Evolutionary conservation across 2,113 vertebrate genomes (phyloP).

Genomic region (Morone chrysops): DNA sequence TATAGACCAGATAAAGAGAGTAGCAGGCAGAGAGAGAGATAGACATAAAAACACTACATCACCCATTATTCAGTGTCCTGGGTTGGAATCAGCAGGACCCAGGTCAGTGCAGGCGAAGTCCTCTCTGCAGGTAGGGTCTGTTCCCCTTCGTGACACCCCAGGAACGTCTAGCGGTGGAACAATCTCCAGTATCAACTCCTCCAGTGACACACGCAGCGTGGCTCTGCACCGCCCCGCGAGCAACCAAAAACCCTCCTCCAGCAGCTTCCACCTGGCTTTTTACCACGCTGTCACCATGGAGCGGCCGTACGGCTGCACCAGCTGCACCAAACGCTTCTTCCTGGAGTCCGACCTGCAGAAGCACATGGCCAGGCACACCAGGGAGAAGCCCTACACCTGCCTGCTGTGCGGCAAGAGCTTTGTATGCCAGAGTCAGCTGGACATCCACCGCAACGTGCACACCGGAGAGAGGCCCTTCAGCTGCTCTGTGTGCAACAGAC

Average conservation of each 20-base stretch:
- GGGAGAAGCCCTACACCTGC: slow-evolving; percentile 64
- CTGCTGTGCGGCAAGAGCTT: slow-evolving; percentile 72
- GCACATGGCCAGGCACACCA: slow-evolving; percentile 68
- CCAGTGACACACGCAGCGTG: neutral
- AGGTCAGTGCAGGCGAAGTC: neutral
- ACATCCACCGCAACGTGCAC: slow-evolving; percentile 76
- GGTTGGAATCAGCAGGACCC: neutral
- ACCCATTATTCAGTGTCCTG: neutral
- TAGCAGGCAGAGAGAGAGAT: neutral
- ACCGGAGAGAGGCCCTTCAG: slow-evolving; percentile 73
- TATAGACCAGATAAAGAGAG: slow-evolving; percentile 9
- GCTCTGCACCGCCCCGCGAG: neutral
- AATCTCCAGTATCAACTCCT: slow-evolving; percentile 7
- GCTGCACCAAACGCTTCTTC: slow-evolving; percentile 70
- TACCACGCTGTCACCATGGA: slow-evolving; percentile 33
- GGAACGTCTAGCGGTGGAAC: slow-evolving; percentile 13
- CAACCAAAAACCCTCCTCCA: neutral
- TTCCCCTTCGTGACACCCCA: neutral
- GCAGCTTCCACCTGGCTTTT: slow-evolving; percentile 1
- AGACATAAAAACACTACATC: neutral
- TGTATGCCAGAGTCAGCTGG: slow-evolving; percentile 76
- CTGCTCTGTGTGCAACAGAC: slow-evolving; percentile 63
- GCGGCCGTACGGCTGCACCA: slow-evolving; percentile 61
- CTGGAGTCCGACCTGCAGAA: slow-evolving; percentile 64
- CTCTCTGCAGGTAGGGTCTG: neutral